phyloP scores from a whole-genome alignment of 2,113 vertebrate species.

The Antechinus flavipes region DNA sequence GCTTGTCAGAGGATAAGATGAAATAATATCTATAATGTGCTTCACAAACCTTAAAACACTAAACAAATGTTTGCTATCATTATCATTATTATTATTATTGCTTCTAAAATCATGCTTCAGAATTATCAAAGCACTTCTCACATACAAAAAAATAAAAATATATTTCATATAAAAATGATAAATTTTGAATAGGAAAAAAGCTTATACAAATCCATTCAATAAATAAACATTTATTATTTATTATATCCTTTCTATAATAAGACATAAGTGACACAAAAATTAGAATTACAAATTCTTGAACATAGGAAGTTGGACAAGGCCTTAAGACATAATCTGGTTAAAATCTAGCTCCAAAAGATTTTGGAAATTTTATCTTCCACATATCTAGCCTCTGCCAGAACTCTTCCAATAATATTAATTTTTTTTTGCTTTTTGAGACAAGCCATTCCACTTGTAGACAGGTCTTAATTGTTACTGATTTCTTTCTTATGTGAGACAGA shows the following conservation, averaged over 20 bases:
- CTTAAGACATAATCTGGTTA: not conserved
- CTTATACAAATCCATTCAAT: not conserved
- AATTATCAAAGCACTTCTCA: not conserved
- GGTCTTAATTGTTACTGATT: not conserved
- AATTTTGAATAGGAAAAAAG: constrained; percentile 20
- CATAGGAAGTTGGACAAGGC: not conserved
- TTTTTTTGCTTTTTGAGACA: constrained; percentile 40
- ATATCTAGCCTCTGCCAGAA: not conserved
- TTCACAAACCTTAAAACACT: not conserved
- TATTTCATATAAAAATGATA: constrained; percentile 24
- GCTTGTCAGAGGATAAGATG: not conserved
- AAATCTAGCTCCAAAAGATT: not conserved
- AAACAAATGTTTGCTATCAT: not conserved
- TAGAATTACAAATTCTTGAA: not conserved
- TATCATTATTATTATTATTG: not conserved
- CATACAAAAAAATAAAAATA: constrained; percentile 44
- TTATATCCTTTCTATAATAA: not conserved
- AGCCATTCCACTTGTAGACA: not conserved
- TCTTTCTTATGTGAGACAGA: not conserved
- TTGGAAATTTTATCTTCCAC: not conserved
- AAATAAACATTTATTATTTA: not conserved
- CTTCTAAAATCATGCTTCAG: not conserved
- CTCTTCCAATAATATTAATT: not conserved
- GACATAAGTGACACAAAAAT: constrained; percentile 26
- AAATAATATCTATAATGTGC: not conserved